Conservation (phyloP, 1,140 invertebrate genomes). For the Heliothis subflexa region DNA sequence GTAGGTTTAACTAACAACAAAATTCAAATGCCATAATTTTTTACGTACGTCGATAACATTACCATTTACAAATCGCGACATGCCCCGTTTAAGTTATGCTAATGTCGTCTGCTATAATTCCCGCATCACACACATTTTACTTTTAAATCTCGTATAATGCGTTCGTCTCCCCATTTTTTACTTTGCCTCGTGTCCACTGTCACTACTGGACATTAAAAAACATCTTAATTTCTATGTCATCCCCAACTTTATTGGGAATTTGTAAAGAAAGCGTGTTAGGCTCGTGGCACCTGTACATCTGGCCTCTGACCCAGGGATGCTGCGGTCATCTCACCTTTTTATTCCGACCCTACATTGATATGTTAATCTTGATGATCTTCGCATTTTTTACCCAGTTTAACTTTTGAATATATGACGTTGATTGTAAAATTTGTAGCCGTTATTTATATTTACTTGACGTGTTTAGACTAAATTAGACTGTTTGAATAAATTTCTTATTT, state of each 20-base stretch:
- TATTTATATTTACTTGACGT: constrained; percentile 27
- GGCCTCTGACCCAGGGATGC: constrained; percentile 45
- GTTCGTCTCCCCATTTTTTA: constrained; percentile 45
- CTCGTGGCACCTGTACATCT: constrained; percentile 37
- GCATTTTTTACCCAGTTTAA: constrained; percentile 25
- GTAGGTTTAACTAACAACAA: background rate
- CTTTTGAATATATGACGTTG: constrained; percentile 12
- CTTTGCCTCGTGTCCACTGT: constrained; percentile 27
- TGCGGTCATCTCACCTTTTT: constrained; percentile 43
- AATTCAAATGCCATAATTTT: constrained; percentile 26
- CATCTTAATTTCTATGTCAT: constrained; percentile 46
- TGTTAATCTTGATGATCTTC: constrained; percentile 41
- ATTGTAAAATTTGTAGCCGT: constrained; percentile 34
- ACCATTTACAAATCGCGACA: constrained; percentile 21
- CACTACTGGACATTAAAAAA: constrained; percentile 49
- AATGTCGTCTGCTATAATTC: constrained; percentile 38
- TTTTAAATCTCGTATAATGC: constrained; percentile 38
- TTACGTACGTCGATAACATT: constrained; percentile 29
- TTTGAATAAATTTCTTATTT: constrained; percentile 36
- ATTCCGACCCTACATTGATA: constrained; percentile 38
- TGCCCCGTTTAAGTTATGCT: constrained; percentile 33
- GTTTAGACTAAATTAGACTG: constrained; percentile 27
- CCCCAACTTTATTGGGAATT: constrained; percentile 38
- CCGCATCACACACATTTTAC: constrained; percentile 36
- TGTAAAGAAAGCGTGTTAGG: constrained; percentile 45